These are phyloP conservation scores for Gastrophryne carolinensis DNA, from an alignment of 2,797 vertebrate genomes.

Conservation along the genomic window DNA sequence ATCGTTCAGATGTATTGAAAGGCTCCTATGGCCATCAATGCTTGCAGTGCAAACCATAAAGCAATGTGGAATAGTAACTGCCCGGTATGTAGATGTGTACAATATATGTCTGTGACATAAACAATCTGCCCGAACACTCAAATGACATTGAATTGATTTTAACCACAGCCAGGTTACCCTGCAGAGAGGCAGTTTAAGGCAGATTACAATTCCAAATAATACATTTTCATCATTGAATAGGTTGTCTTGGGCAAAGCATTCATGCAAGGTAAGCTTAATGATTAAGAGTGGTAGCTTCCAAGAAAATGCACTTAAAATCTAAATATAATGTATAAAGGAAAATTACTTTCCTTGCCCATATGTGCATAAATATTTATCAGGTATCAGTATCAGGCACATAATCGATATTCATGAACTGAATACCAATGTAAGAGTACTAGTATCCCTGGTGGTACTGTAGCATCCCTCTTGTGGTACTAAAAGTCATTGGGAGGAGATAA, in stretches of 20 bases:
- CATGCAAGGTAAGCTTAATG: not conserved
- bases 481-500: not conserved
- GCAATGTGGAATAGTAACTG: too few relatives aligned
- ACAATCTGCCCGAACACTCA: conserved; percentile 30
- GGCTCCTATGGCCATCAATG: too few relatives aligned
- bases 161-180: conserved; percentile 14
- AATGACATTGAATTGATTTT: conserved; percentile 40
- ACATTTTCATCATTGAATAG: conserved; percentile 34
- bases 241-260: conserved; percentile 30
- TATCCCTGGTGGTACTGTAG: too few relatives aligned
- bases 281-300: not conserved
- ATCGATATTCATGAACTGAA: too few relatives aligned
- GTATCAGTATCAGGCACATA: too few relatives aligned
- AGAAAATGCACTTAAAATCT: not conserved
- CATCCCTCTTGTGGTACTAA: too few relatives aligned
- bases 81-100: too few relatives aligned
- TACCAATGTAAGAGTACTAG: too few relatives aligned
- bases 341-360: not conserved
- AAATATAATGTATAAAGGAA: not conserved
- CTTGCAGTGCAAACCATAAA: too few relatives aligned
- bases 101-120: too few relatives aligned
- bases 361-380: not conserved
- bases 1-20: too few relatives aligned
- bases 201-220: conserved; percentile 39
- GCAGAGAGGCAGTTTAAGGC: not conserved